Evolutionary conservation across 2,888 invertebrate genomes (phyloP), one percentile per base, ranked within the genome.

Genomic region (Spodoptera picta): DNA sequence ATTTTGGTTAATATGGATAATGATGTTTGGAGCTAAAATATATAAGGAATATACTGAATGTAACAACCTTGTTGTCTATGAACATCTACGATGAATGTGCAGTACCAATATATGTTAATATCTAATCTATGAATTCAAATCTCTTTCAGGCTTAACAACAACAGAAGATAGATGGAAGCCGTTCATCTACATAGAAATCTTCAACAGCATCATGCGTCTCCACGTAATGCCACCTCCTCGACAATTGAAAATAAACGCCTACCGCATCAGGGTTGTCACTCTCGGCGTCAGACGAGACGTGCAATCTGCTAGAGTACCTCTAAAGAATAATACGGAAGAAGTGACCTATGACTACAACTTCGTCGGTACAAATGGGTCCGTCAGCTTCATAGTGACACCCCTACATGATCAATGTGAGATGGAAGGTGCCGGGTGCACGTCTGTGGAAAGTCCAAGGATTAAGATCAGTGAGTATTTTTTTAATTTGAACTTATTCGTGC

Each of bases 161-260:
- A 87, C 85, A 0, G 89, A 87, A 67, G 83, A 85, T 27, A 83
- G 87, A 66, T 94, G 93, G 93, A 90, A 87, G 65, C 94, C 94
- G 4, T 94, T 94, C 64, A 88, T 92, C 3, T 94, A 94, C 73
- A 90, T 94, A 43, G 93, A 93, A 78, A 90, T 92, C 73, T 83
- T 92, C 31, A 86, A 87, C 0, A 85, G 73, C 7, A 83, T 81
- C 0, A 86, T 94, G 82, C 85, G 89, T 7, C 76, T 94, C 0
- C 94, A 92, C 60, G 88, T 94, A 14, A 85, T 88, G 80, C 90
- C 92, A 0, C 93, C 94, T 1, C 92, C 90, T 0, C 36, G 66
- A 0, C 88, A 88, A 12, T 75, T 94, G 1, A 87, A 83, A 0
- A 89, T 94, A 7, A 76, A 57, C 0, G 82, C 84, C 0, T 94